phyloP scores from a whole-genome alignment of 2,888 invertebrate genomes.

The Drosophila stalkeri region DNA sequence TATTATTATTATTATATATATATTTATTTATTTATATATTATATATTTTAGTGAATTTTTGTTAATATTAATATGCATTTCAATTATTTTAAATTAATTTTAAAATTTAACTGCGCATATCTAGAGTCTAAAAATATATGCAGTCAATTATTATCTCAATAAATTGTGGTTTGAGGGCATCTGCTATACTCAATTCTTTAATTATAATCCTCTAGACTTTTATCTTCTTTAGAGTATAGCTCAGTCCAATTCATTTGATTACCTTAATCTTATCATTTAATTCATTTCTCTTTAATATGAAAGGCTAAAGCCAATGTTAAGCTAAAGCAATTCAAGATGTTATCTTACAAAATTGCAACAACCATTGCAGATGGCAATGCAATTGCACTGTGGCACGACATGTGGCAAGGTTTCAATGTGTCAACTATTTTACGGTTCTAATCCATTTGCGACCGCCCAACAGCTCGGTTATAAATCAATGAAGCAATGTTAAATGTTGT shows the following conservation, averaged over 20 bases:
- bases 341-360: background rate
- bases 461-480: conserved; percentile 63
- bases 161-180: too few species aligned
- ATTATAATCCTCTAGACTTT: too few species aligned
- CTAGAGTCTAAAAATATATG: too few species aligned
- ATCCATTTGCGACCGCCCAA: conserved; percentile 62
- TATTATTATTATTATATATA: too few species aligned
- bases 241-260: too few species aligned
- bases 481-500: conserved; percentile 34
- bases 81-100: too few species aligned
- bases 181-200: too few species aligned
- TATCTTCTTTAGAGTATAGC: background rate
- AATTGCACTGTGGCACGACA: conserved; percentile 10
- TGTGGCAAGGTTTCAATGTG: conserved; percentile 38
- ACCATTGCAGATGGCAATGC: background rate
- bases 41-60: too few species aligned
- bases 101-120: too few species aligned
- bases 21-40: too few species aligned
- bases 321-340: background rate
- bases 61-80: too few species aligned
- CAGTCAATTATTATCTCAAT: too few species aligned
- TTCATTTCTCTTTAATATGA: background rate
- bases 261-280: background rate
- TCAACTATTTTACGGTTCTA: conserved; percentile 55
- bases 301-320: background rate